Evolutionary conservation across 2,113 vertebrate genomes (phyloP).

Genomic region (Seriola aureovittata): DNA sequence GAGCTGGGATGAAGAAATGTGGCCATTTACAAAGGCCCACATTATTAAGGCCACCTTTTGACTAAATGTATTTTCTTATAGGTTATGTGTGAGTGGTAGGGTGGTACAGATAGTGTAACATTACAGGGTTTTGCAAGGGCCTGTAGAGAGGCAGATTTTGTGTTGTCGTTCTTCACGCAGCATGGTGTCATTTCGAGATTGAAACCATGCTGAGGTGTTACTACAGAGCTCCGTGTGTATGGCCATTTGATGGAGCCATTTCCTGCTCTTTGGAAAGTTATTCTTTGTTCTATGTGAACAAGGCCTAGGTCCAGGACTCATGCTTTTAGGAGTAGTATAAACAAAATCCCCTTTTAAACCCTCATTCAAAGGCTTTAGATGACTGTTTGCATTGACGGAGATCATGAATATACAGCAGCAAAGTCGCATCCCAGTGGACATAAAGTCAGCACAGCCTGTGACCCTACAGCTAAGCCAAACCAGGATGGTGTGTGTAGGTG

Average conservation of each 20-base stretch:
- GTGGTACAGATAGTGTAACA: conserved; percentile 47
- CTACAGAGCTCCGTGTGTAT: conserved; percentile 49
- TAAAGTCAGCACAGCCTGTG: conserved; percentile 61
- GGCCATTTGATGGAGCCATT: conserved; percentile 53
- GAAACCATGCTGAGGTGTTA: conserved; percentile 59
- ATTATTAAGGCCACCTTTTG: conserved; percentile 63
- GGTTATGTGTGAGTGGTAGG: conserved; percentile 34
- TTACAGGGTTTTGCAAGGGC: conserved; percentile 22
- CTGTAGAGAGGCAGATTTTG: conserved; percentile 43
- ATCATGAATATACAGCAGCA: conserved; percentile 76
- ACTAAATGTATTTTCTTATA: conserved; percentile 50
- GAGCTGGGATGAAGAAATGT: conserved; percentile 25
- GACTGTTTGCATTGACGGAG: conserved; percentile 39
- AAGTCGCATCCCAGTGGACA: conserved; percentile 52
- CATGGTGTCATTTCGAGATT: conserved; percentile 31
- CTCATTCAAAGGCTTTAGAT: conserved; percentile 41
- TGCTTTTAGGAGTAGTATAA: conserved; percentile 42
- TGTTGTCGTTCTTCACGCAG: conserved; percentile 49
- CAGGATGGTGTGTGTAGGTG: background rate
- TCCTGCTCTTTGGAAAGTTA: conserved; percentile 41
- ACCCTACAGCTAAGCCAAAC: conserved; percentile 36
- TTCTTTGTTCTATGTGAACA: conserved; percentile 51
- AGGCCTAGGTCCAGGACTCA: conserved; percentile 8
- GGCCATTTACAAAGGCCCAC: conserved; percentile 50
- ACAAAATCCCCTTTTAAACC: conserved; percentile 33